These are phyloP conservation scores for Phlogophora meticulosa DNA, from an alignment of 2,888 invertebrate species.

Conservation along the genomic window DNA sequence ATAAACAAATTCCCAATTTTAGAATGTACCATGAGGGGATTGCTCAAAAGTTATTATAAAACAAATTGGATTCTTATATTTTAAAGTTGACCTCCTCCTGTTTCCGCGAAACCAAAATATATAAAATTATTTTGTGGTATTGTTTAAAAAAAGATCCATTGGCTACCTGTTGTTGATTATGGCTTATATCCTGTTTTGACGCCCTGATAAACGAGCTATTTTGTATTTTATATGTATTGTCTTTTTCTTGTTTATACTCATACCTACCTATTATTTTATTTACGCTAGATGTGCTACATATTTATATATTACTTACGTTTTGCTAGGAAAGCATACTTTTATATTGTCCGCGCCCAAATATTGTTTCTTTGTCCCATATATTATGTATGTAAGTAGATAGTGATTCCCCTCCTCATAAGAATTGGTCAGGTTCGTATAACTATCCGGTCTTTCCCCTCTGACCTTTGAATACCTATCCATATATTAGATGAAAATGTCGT, in stretches of 20 bases:
- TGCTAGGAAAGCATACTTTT: constrained; percentile 47
- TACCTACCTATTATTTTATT: constrained; percentile 57
- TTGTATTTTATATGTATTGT: constrained; percentile 70
- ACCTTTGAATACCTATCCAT: constrained; percentile 24
- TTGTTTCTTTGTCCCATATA: constrained; percentile 43
- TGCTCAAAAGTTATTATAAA: constrained; percentile 68
- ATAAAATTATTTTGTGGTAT: constrained; percentile 72
- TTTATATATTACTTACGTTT: constrained; percentile 54
- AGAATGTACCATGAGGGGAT: constrained; percentile 87
- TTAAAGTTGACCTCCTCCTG: constrained; percentile 89
- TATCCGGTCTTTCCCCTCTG: constrained; percentile 32
- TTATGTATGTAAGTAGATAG: constrained; percentile 59
- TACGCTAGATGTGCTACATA: constrained; percentile 57
- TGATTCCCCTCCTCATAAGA: constrained; percentile 26
- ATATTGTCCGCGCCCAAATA: constrained; percentile 44
- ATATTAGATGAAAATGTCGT: constrained; percentile 29
- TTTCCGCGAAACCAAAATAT: constrained; percentile 82
- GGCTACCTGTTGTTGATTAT: constrained; percentile 69
- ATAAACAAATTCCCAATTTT: constrained; percentile 65
- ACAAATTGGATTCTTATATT: constrained; percentile 74
- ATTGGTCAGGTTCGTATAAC: constrained; percentile 37
- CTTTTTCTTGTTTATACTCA: constrained; percentile 60
- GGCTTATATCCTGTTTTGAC: constrained; percentile 82
- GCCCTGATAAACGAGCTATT: constrained; percentile 83
- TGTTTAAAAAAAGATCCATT: constrained; percentile 69